phyloP scores from a whole-genome alignment of 2,113 vertebrate species.

The Arenaria interpres region DNA sequence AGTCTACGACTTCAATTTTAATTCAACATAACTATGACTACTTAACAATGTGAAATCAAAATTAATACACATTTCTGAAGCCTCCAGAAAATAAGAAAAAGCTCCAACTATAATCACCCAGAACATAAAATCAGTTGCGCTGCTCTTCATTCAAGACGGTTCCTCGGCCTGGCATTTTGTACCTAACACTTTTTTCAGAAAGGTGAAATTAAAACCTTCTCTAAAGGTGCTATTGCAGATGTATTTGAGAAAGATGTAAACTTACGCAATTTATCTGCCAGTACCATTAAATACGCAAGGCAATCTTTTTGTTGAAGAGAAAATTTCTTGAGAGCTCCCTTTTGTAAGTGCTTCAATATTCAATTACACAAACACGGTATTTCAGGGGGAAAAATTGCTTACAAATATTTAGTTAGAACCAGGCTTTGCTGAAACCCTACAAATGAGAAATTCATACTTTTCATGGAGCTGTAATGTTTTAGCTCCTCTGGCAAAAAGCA shows the following conservation, averaged over 20 bases:
- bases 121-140: neutral
- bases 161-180: neutral
- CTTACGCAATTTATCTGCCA: neutral
- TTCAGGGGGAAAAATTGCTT: neutral
- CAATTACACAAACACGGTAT: neutral
- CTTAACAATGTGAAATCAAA: neutral
- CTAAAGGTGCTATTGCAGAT: neutral
- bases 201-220: neutral
- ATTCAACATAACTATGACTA: neutral
- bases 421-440: neutral
- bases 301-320: neutral
- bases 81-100: neutral
- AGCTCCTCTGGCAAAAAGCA: neutral
- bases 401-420: neutral
- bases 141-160: neutral
- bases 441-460: neutral
- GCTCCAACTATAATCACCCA: neutral
- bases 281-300: neutral
- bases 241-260: neutral
- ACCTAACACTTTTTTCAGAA: neutral
- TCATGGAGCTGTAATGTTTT: neutral
- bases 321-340: neutral
- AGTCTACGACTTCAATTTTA: neutral
- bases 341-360: neutral
- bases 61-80: neutral